Base-by-base conservation (phyloP, 1,140 invertebrate species). In the Eupristina koningsbergeri region DNA sequence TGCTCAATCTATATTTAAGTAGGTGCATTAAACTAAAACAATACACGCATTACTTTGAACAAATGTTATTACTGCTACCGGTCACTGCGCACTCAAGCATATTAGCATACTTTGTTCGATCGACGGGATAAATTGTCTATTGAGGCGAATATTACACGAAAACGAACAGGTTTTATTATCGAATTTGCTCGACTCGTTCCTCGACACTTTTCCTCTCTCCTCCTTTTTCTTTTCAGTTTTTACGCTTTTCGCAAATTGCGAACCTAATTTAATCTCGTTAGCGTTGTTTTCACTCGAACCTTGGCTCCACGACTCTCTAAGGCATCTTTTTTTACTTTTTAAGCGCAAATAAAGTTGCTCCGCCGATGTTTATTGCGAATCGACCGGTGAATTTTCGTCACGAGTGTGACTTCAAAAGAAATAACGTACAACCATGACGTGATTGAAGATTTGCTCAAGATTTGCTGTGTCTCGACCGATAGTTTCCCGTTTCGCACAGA, bases 381-480 rank as follows among this genome's bases (percentile, higher is more conserved):
- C 3, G 13, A 22, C 19, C 11, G 67, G 39, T 6, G 19, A 71
- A 41, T 41, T 71, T 26, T 13, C 39, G 36, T 13, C 5, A 5
- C 22, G 67, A 71, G 36, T n/a, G 17, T 7, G 0, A 53, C 36
- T 31, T 31, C 17, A 69, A 47, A 78, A 17, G 19, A 26, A 53
- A 73, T 29, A 74, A 63, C 34, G 36, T 36, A 58, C 22, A 36
- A 41, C 5, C 17, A 29, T 75, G 69, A 80, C 69, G 36, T 34
- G 63, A 80, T 80, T 69, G 69, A 69, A 67, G 31, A n/a, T n/a
- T n/a, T n/a, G n/a, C 36, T 19, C 39, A 69, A 69, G 77, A 80
- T 80, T 80, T 29, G 45, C 39, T 29, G 61, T 69, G 45, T 45
- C 36, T 47, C 34, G 22, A 13, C 53, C 22, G 53, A 58, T 58